Evolutionary conservation across 2,797 vertebrate species (phyloP), one percentile per base, ranked within the genome.

Genomic region (Scolopax bukidnonensis): DNA sequence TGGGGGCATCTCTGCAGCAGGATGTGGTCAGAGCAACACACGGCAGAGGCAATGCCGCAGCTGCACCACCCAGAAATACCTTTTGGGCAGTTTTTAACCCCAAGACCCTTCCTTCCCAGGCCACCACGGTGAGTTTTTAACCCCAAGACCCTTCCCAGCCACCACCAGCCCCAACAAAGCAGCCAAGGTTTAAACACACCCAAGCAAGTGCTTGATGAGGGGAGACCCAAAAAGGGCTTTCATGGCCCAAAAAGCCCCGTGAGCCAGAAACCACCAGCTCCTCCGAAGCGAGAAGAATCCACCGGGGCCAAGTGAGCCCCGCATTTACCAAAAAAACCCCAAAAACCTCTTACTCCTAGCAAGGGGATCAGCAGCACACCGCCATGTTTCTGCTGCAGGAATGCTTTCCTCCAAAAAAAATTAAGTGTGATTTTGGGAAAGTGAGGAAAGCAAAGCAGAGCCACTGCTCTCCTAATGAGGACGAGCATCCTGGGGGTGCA

Each of bases 131-230:
- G 16, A 53, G 38, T 47, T 43, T n/a, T 28, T 18, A 54, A 7
- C 57, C 17, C 47, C 12, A 24, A 1, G 1, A 16, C 2, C 6
- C 45, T 41, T 36, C 36, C 36, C 36, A 7, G 17, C 11, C 1
- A 16, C 8, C 18, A 2, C 11, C 8, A 2, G n/a, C 41, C 0
- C 0, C 3, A 40, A 28, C 38, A 21, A 60, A 12, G 33, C 45
- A 4, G 11, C 23, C 1, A 27, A 12, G 23, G 7, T 17, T 28
- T 15, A 69, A 41, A 33, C 1, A 6, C 43, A 5, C 11, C 67
- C 19, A 12, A 50, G 15, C 4, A 4, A 36, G 25, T 2, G 5
- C 67, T 71, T 24, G 16, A 16, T 27, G 11, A 12, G 12, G 16
- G 5, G 1, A 61, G 56, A 25, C 32, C 16, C 3, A 43, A 36